Percentiles rank a stretch among this genome's conserved stretches.
phyloP scores from a whole-genome alignment of 2,888 invertebrate genomes.

The Volucella bombylans region DNA sequence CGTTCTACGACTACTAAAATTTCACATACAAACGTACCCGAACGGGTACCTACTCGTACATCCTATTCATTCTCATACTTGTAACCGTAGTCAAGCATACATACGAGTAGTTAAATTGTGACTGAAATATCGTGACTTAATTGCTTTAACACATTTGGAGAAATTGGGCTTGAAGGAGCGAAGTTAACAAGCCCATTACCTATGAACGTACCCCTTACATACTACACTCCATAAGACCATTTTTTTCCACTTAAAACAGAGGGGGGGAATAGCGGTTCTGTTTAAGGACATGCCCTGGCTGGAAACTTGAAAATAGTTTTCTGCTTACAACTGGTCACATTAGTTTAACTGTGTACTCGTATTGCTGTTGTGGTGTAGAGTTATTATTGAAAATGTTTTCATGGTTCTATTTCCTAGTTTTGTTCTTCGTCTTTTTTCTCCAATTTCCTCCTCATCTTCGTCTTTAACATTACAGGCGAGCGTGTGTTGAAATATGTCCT shows the following conservation, averaged over 20 bases:
- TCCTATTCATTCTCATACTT: neutral
- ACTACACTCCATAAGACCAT: constrained; percentile 29
- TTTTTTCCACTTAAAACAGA: neutral
- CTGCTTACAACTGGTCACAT: constrained; percentile 23
- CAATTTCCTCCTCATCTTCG: constrained; percentile 3
- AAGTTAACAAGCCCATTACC: constrained; percentile 45
- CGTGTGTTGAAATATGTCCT: constrained; percentile 66
- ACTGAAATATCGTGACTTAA: constrained; percentile 56
- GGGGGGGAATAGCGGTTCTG: neutral
- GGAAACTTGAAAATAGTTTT: constrained; percentile 44
- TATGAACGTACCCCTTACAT: constrained; percentile 4
- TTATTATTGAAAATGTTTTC: neutral
- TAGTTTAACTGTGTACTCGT: neutral
- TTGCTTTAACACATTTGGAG: constrained; percentile 52
- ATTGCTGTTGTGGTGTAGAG: constrained; percentile 18
- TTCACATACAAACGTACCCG: neutral
- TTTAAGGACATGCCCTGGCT: constrained; percentile 34
- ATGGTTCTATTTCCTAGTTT: constrained; percentile 34
- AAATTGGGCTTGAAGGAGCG: constrained; percentile 33
- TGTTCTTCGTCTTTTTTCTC: neutral
- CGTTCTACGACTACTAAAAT: constrained; percentile 1
- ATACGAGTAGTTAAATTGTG: constrained; percentile 1
- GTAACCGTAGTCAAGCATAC: neutral
- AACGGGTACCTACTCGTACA: neutral
- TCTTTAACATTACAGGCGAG: constrained; percentile 8